Evolutionary conservation across 2,888 invertebrate species (phyloP).

Genomic region (Oxytorus armatus): DNA sequence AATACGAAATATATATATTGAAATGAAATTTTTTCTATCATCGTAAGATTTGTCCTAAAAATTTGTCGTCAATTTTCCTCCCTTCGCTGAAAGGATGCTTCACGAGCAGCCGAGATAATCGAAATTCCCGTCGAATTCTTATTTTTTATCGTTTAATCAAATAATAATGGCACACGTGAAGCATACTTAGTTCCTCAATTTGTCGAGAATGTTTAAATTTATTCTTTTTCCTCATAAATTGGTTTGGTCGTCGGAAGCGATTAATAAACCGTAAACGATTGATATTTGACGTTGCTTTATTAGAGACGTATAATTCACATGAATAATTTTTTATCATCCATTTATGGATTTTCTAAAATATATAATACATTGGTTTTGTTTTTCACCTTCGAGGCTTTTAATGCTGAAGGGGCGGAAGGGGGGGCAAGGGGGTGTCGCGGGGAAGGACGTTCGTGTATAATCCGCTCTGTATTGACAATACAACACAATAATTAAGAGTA

Average conservation of each 20-base stretch:
- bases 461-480: constrained; percentile 32
- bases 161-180: not conserved
- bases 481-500: constrained; percentile 48
- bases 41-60: too few species aligned
- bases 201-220: too few species aligned
- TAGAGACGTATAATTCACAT: constrained; percentile 65
- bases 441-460: constrained; percentile 34
- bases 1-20: constrained; percentile 82
- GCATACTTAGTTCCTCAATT: too few species aligned
- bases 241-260: not conserved
- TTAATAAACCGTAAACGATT: constrained; percentile 17
- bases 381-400: constrained; percentile 38
- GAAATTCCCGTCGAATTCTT: too few species aligned
- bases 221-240: too few species aligned
- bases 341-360: constrained; percentile 53
- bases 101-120: too few species aligned
- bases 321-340: constrained; percentile 51
- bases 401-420: constrained; percentile 16
- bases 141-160: not conserved
- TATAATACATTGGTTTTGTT: constrained; percentile 63
- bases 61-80: too few species aligned
- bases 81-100: too few species aligned
- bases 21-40: constrained; percentile 71
- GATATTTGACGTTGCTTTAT: constrained; percentile 64
- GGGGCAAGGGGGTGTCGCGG: too few species aligned